Conservation (phyloP, 2,888 invertebrate species). For the Scelioninae gen. 2 region DNA sequence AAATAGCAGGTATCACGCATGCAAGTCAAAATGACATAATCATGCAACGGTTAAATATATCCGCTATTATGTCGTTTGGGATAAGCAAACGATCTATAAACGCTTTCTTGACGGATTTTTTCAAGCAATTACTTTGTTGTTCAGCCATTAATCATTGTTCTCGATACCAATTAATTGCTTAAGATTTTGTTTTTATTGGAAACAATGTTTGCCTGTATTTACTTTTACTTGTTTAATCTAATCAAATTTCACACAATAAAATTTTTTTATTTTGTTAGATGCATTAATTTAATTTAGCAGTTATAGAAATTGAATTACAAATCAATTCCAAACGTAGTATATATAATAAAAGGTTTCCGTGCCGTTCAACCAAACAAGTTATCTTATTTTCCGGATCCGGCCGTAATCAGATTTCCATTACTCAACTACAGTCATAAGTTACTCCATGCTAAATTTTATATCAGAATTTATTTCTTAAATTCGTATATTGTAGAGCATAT, state of each 20-base stretch:
- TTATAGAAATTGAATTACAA: conserved; percentile 27
- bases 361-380: conserved; percentile 24
- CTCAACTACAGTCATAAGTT: conserved; percentile 12
- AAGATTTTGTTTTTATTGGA: too few relatives aligned
- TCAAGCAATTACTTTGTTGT: too few relatives aligned
- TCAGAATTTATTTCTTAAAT: too few relatives aligned
- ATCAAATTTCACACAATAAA: too few relatives aligned
- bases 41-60: conserved; percentile 25
- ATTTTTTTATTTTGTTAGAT: background rate
- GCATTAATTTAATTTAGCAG: conserved; percentile 14
- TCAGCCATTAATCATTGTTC: too few relatives aligned
- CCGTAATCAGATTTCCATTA: conserved; percentile 35
- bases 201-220: too few relatives aligned
- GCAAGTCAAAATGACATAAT: conserved; percentile 28
- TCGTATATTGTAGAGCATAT: too few relatives aligned
- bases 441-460: background rate
- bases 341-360: conserved; percentile 28
- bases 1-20: conserved; percentile 23
- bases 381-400: conserved; percentile 34
- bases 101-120: conserved; percentile 3
- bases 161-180: too few relatives aligned
- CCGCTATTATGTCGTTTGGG: conserved; percentile 27
- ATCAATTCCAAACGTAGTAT: conserved; percentile 32
- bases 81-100: conserved; percentile 15
- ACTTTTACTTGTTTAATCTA: too few relatives aligned